phyloP scores from a whole-genome alignment of 2,888 invertebrate species.

The Ptilodon capucinus region DNA sequence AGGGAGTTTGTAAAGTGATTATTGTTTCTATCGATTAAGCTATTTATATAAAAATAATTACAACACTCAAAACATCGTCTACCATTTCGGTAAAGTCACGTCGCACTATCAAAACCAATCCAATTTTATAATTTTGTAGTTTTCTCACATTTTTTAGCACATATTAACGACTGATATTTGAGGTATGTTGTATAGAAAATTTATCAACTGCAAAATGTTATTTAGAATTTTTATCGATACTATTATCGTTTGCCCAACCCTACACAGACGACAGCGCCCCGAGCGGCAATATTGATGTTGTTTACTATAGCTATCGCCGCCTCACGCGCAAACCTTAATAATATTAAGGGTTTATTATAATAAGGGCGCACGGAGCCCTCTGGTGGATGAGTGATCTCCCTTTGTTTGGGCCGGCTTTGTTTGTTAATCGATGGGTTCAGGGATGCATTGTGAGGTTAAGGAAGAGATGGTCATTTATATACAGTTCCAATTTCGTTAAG shows the following conservation, averaged over 20 bases:
- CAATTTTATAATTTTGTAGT: too few relatives aligned
- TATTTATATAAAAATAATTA: too few relatives aligned
- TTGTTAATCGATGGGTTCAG: conserved; percentile 18
- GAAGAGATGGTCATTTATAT: neutral
- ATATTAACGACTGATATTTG: too few relatives aligned
- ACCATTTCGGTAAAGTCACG: too few relatives aligned
- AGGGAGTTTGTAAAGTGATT: too few relatives aligned
- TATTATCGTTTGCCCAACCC: conserved; percentile 18
- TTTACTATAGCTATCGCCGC: conserved; percentile 58
- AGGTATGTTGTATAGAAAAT: too few relatives aligned
- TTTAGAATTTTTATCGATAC: too few relatives aligned
- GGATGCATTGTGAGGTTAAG: neutral
- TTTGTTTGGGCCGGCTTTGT: conserved; percentile 20
- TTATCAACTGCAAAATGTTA: too few relatives aligned
- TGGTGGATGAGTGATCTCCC: conserved; percentile 13
- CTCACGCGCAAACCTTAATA: conserved; percentile 47
- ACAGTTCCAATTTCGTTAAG: neutral
- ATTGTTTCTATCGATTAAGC: too few relatives aligned
- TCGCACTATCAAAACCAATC: too few relatives aligned
- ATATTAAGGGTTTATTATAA: conserved; percentile 47
- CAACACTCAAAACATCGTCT: too few relatives aligned
- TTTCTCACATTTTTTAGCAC: neutral
- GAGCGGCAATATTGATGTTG: conserved; percentile 60
- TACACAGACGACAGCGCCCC: conserved; percentile 30
- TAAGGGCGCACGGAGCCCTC: conserved; percentile 14